Conservation (phyloP, 2,113 vertebrate species). For the Cnemophilus loriae region DNA sequence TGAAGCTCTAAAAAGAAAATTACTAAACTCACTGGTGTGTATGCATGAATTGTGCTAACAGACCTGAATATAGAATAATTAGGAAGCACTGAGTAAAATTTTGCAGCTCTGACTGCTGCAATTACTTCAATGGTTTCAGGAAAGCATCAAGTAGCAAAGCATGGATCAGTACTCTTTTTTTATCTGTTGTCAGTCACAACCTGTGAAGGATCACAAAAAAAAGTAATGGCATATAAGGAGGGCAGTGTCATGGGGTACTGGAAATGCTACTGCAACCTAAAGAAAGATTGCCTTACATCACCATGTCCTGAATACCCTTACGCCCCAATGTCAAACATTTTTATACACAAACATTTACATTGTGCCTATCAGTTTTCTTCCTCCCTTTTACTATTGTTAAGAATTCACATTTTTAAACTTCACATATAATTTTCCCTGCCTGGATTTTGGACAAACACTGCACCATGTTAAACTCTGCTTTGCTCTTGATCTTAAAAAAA, state of each 20-base stretch:
- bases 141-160: background rate
- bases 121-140: background rate
- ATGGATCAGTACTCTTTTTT: background rate
- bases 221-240: background rate
- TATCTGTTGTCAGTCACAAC: background rate
- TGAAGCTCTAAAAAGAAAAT: constrained; percentile 39
- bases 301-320: background rate
- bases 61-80: background rate
- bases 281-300: background rate
- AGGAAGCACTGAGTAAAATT: background rate
- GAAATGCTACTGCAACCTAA: background rate
- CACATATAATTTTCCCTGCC: background rate
- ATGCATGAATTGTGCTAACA: background rate
- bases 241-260: background rate
- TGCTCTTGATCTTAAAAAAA: background rate
- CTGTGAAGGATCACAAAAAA: background rate
- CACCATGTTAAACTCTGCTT: background rate
- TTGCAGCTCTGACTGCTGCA: background rate
- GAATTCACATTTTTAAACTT: background rate
- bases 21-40: constrained; percentile 1
- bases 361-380: background rate
- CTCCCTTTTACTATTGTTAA: background rate
- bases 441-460: background rate
- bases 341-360: background rate
- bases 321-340: background rate